A percentile compares a stretch with the other conserved stretches of the same genome.
Evolutionary conservation across 2,888 invertebrate species (phyloP).

Genomic region (Drosophila macrothrix): DNA sequence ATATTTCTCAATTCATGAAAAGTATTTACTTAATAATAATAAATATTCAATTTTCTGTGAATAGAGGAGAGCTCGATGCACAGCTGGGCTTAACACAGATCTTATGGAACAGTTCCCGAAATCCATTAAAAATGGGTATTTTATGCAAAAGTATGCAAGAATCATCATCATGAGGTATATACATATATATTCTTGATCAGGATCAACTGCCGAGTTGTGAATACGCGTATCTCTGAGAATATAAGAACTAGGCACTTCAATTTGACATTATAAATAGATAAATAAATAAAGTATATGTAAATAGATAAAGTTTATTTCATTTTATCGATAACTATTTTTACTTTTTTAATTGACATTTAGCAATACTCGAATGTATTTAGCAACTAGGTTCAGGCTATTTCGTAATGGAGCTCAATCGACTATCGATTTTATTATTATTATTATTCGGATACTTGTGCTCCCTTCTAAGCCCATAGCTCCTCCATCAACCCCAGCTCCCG

Average conservation of each 20-base stretch:
- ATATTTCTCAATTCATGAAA: neutral
- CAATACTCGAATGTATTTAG: neutral
- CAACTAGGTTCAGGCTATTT: neutral
- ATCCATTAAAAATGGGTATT: neutral
- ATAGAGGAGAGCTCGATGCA: neutral
- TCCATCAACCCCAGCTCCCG: no score
- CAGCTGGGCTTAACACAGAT: neutral
- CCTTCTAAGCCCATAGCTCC: no score
- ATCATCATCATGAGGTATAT: neutral
- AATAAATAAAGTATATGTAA: no score
- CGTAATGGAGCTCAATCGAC: neutral
- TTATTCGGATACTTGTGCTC: no score
- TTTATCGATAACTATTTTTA: neutral
- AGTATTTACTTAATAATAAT: neutral
- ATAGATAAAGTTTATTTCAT: neutral
- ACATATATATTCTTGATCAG: neutral
- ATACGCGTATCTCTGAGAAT: neutral
- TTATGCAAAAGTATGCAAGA: neutral
- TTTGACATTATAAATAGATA: neutral
- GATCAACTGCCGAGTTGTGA: neutral
- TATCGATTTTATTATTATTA: no score
- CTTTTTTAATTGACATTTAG: neutral
- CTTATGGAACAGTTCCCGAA: neutral
- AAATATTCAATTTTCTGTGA: neutral
- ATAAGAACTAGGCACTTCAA: neutral